Base-by-base conservation (phyloP, 2,797 vertebrate species). In the Benthosema pterotum region DNA sequence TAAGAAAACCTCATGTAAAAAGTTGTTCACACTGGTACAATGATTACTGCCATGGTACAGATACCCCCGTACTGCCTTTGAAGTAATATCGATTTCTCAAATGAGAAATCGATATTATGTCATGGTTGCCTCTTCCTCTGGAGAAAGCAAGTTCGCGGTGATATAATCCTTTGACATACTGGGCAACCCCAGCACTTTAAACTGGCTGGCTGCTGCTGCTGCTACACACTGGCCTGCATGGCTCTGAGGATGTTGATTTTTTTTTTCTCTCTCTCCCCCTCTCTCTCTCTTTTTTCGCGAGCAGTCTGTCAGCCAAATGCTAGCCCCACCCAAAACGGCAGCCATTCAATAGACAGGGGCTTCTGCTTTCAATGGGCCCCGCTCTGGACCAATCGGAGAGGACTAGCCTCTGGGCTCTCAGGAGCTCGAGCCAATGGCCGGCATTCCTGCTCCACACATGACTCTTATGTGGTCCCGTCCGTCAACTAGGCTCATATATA, bases 401-500 rank as follows among this genome's bases (percentile, higher is more conserved):
- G 85, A 88, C 75, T 82, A 80, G 53, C 91, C 85, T 74, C 72
- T 60, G 72, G 72, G 88, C 84, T 90, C 87, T 74, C 75, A 58
- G 74, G 58, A n/a, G 61, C 63, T 63, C 46, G 66, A 87, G 84
- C 96, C 92, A 96, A 97, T 97, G 82, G 66, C 79, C 68, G 73
- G 78, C 63, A 72, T 67, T 69, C 77, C 72, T 68, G 55, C 65
- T 15, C 64, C 78, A 89, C 96, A 95, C 94, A 89, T 97, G 95
- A 97, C 93, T 85, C 71, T 32, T 91, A 77, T 89, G 92, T 92
- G 91, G 92, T 89, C 90, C 94, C 94, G 95, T 96, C 95, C 90
- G 88, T 97, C 94, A 96, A 92, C 88, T 83, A n/a, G 89, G 91
- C 93, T 95, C 93, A 94, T 96, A 98, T 97, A 96, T 94, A 96